Conservation (phyloP, 1,140 invertebrate species). For the Drosophila asahinai region DNA sequence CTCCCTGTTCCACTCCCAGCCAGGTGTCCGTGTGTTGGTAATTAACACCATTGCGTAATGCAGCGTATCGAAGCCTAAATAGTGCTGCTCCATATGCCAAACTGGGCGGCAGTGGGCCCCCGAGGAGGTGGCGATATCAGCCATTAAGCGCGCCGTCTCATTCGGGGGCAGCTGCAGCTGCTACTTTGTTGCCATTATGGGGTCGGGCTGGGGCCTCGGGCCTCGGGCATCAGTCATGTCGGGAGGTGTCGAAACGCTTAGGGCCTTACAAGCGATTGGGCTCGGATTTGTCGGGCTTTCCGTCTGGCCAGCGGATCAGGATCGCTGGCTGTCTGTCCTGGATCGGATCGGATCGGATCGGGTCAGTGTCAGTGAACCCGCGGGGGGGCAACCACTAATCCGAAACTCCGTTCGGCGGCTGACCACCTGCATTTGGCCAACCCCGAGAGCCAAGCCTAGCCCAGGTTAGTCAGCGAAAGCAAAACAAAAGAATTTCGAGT, state of each 20-base stretch:
- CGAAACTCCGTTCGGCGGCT: constrained; percentile 17
- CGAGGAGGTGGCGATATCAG: constrained; percentile 39
- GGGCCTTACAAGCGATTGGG: constrained; percentile 56
- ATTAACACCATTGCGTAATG: constrained; percentile 85
- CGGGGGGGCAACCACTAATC: constrained; percentile 49
- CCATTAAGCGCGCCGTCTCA: constrained; percentile 36
- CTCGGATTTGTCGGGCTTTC: constrained; percentile 49
- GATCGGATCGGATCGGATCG: constrained; percentile 3
- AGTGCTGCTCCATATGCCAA: constrained; percentile 82
- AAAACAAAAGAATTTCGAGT: constrained; percentile 78
- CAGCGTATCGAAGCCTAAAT: constrained; percentile 84
- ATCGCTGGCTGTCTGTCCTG: constrained; percentile 7
- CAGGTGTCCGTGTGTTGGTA: constrained; percentile 69
- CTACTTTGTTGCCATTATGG: constrained; percentile 54
- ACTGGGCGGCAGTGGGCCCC: constrained; percentile 31
- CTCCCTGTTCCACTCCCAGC: constrained; percentile 23
- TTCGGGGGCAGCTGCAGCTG: constrained; percentile 41
- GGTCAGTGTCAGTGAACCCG: constrained; percentile 62
- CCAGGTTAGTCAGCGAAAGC: constrained; percentile 66
- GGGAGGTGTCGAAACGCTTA: constrained; percentile 70
- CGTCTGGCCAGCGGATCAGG: constrained; percentile 52
- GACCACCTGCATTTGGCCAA: constrained; percentile 68
- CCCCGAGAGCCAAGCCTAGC: constrained; percentile 60
- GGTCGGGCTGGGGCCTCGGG: constrained; percentile 5
- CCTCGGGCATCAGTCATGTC: constrained; percentile 19